phyloP scores from a whole-genome alignment of 37 sponge, comb jelly and placozoan species.

The Eunapius fragilis region DNA sequence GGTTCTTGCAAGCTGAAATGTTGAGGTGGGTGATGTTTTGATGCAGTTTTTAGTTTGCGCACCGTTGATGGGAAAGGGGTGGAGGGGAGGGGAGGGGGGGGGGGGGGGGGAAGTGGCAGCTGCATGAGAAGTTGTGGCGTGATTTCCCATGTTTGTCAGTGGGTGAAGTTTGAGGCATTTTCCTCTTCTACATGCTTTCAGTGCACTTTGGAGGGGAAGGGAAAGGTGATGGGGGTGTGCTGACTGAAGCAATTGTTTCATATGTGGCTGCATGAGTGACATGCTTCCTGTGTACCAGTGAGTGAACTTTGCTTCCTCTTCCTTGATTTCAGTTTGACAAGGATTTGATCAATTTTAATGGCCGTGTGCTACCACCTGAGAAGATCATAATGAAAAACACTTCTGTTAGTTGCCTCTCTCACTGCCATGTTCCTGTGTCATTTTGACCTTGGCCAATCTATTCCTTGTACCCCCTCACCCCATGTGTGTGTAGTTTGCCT shows the following conservation, averaged over 20 bases:
- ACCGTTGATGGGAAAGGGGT: not conserved
- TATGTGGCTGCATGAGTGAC: too few species aligned
- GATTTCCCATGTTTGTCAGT: not conserved
- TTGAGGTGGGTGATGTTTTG: slow-evolving; percentile 15
- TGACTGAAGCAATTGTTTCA: not conserved
- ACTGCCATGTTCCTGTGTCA: not conserved
- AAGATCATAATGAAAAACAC: slow-evolving; percentile 51
- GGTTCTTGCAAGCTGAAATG: slow-evolving; percentile 4
- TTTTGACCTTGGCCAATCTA: too few species aligned
- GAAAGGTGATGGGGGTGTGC: not conserved
- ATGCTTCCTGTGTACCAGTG: too few species aligned
- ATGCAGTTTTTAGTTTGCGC: too few species aligned
- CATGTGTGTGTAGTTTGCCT: slow-evolving; percentile 24
- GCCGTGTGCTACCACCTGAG: slow-evolving; percentile 68
- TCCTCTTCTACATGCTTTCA: too few species aligned
- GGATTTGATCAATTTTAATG: slow-evolving; percentile 30
- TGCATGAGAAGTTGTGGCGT: too few species aligned
- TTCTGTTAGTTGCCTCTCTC: not conserved
- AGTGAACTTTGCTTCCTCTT: too few species aligned
- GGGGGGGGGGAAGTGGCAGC: too few species aligned
- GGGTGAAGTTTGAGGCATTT: not conserved
- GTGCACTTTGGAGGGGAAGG: not conserved
- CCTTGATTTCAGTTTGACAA: slow-evolving; percentile 41
- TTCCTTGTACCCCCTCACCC: too few species aligned
- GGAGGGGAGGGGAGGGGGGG: too few species aligned